Evolutionary conservation across 2,888 invertebrate genomes (phyloP).

Genomic region (Mallateleia sp.): DNA sequence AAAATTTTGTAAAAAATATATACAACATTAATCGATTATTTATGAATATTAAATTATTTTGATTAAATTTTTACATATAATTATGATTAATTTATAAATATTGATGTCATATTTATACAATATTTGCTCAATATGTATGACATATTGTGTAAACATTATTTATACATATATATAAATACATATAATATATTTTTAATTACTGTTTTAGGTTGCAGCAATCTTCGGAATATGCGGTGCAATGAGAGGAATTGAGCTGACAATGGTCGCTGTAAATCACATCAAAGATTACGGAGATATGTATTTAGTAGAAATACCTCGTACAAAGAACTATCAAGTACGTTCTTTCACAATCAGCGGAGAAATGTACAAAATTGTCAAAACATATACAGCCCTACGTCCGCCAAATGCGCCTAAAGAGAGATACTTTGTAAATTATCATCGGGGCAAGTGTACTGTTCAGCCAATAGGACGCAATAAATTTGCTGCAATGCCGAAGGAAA

Average conservation of each 20-base stretch:
- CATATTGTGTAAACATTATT: too few relatives aligned
- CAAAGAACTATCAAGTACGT: constrained; percentile 1
- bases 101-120: too few relatives aligned
- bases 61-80: too few relatives aligned
- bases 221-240: constrained; percentile 59
- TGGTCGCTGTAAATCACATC: constrained; percentile 39
- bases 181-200: constrained; percentile 29
- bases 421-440: constrained; percentile 73
- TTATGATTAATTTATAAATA: too few relatives aligned
- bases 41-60: too few relatives aligned
- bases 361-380: constrained; percentile 36
- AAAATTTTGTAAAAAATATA: too few relatives aligned
- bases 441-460: constrained; percentile 73
- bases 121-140: too few relatives aligned
- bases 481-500: constrained; percentile 74
- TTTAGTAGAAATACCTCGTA: constrained; percentile 40
- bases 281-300: constrained; percentile 59
- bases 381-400: constrained; percentile 52
- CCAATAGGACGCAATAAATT: constrained; percentile 77
- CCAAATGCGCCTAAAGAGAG: constrained; percentile 37
- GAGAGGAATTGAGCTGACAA: constrained; percentile 48
- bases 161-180: too few relatives aligned
- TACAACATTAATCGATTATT: too few relatives aligned
- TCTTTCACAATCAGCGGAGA: constrained; percentile 53
- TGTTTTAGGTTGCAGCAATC: constrained; percentile 57